Evolutionary conservation across 1,140 invertebrate species (phyloP).

Genomic region (Melanaphis sacchari): DNA sequence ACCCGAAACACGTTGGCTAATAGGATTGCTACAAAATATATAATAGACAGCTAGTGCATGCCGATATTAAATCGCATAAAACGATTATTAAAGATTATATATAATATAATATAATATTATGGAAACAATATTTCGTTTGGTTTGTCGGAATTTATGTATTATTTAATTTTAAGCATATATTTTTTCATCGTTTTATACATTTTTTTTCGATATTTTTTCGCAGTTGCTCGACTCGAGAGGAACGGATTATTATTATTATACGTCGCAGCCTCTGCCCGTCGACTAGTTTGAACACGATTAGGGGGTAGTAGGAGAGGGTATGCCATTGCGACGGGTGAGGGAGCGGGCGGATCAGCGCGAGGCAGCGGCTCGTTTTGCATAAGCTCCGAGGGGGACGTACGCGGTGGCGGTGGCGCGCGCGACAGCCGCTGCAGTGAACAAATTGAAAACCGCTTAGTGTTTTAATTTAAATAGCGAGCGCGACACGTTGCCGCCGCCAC

Average conservation of each 20-base stretch:
- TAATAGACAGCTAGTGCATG: background rate
- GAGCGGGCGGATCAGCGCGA: too few relatives aligned
- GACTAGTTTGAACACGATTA: background rate
- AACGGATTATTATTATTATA: constrained; percentile 38
- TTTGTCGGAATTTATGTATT: background rate
- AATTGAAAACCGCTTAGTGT: constrained; percentile 57
- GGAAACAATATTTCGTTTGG: background rate
- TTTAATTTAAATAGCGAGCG: constrained; percentile 47
- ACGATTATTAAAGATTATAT: background rate
- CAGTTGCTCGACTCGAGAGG: background rate
- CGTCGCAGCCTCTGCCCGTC: background rate
- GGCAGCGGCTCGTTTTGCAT: constrained; percentile 38
- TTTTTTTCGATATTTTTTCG: background rate
- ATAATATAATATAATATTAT: background rate
- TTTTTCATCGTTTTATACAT: background rate
- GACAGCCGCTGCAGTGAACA: constrained; percentile 50
- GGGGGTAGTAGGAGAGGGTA: background rate
- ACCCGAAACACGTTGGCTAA: background rate
- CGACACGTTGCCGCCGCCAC: constrained; percentile 43
- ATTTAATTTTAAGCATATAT: constrained; percentile 9
- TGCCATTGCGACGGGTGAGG: background rate
- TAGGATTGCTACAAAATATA: background rate
- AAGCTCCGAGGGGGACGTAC: constrained; percentile 31
- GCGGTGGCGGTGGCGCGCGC: background rate
- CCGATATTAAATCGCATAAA: background rate